Conservation (phyloP, 2,797 vertebrate species). For the Fundulus diaphanus region DNA sequence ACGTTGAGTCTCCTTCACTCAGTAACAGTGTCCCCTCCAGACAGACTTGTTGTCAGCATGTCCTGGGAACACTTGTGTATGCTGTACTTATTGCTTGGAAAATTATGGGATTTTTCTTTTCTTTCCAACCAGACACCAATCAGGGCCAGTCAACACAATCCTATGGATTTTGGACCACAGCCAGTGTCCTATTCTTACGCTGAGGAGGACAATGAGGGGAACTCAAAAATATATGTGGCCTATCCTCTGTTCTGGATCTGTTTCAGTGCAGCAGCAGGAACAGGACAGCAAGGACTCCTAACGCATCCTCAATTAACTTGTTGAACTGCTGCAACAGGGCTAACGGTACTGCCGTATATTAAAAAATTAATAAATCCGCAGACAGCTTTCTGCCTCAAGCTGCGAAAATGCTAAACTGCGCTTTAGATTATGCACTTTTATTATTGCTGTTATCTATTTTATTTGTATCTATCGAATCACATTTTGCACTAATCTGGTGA, state of each 20-base stretch:
- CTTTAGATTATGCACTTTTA: not conserved
- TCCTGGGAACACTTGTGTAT: too few species aligned
- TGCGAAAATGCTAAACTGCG: not conserved
- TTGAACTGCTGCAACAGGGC: not conserved
- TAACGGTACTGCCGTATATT: not conserved
- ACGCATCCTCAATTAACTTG: not conserved
- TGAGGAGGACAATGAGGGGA: not conserved
- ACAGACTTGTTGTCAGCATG: not conserved
- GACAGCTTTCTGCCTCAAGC: too few species aligned
- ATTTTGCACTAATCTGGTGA: not conserved
- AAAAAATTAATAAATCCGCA: too few species aligned
- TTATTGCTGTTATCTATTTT: not conserved
- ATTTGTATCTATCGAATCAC: not conserved
- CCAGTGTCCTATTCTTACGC: too few species aligned
- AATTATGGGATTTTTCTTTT: too few species aligned
- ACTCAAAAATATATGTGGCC: too few species aligned
- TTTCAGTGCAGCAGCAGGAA: not conserved
- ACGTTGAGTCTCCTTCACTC: not conserved
- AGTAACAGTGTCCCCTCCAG: not conserved
- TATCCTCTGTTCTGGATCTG: not conserved
- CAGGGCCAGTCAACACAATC: not conserved
- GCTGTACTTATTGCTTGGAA: too few species aligned
- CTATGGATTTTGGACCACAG: too few species aligned
- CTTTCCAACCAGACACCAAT: not conserved
- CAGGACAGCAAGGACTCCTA: not conserved